Evolutionary conservation across 2,797 vertebrate species (phyloP), one percentile per base, ranked within the genome.

Genomic region (Halcyon smyrnensis): DNA sequence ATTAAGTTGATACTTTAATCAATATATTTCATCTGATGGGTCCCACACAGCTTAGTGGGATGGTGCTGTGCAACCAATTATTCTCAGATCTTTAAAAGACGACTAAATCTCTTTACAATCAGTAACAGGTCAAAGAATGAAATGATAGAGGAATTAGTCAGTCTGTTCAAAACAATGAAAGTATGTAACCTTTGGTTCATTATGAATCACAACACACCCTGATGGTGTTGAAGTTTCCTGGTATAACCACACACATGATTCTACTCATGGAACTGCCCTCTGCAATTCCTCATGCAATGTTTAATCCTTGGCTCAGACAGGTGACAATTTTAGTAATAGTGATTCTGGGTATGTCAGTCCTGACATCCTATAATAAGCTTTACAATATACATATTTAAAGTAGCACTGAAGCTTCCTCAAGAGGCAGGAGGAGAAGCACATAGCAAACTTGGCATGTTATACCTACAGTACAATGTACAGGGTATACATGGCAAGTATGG

Each of bases 291-390:
- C 93, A 46, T 63, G 70, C n/a, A 56, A 15, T 28, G 19, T 76
- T 87, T 96, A 90, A 95, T 86, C 88, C 88, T 68, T 62, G 46
- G 60, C 46, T 93, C 83, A 95, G 74, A 39, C 74, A 93, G 88
- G 78, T 85, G 71, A 89, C 78, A 95, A 84, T 93, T 96, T 92
- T 57, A 80, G 68, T 93, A 96, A 74, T 62, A 93, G 88, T 19
- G 56, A 63, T 85, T 83, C 78, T 68, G 81, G 71, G 74, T 9
- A 34, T 95, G 89, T 84, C 77, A 90, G 63, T 90, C 54, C 85
- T 50, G 18, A 82, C 74, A 83, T 79, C 60, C 84, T 93, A 64
- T 93, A 80, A 93, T 77, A 90, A 93, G 24, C 41, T 68, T 81
- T 85, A 41, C 77, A 91, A 45, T n/a, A 85, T 48, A 57, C 51